Base-by-base conservation (phyloP, 1,140 invertebrate species). In the Drosophila kurseongensis region DNA sequence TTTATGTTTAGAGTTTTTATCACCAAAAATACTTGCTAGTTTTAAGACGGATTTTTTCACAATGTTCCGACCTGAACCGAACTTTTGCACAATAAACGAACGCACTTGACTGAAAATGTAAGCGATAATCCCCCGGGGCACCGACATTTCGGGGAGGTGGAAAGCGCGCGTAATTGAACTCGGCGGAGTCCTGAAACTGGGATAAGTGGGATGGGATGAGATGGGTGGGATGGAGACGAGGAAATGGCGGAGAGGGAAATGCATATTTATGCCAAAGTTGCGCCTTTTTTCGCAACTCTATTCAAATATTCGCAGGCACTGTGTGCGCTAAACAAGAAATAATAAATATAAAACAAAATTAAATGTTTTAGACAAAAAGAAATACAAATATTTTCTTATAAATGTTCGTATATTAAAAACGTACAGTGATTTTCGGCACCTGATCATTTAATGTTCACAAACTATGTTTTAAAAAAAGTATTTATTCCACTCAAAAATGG, bases 61-160 rank as follows among this genome's bases (percentile, higher is more conserved):
- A 58, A 42, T 58, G 36, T n/a, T 12, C 7, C 14, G 0, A 42
- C 14, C 41, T 23, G 27, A 76, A 55, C 75, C 52, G 65, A 68
- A 75, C 77, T 80, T 68, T 80, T 54, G 60, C 65, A 82, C 81
- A 76, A 88, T 76, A 79, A 86, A 75, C 65, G 79, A 67, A 65
- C 72, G 56, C 83, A 88, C 72, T 88, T 88, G 76, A 89, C 83
- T 89, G 67, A 74, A 75, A 83, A 86, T 86, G 83, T 86, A 82
- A 88, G 82, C 84, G 84, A 88, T 88, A 88, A 88, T 88, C 84
- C 84, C 85, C 40, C 16, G 72, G 73, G 84, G 76, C 59, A 50
- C 67, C 73, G 72, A 77, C 79, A 65, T 75, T 54, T 52, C 47
- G 35, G 38, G 41, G 42, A 59, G 78, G 61, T 65, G 75, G 66